Conservation (phyloP, 2,888 invertebrate genomes). For the Lithophane leautieri region DNA sequence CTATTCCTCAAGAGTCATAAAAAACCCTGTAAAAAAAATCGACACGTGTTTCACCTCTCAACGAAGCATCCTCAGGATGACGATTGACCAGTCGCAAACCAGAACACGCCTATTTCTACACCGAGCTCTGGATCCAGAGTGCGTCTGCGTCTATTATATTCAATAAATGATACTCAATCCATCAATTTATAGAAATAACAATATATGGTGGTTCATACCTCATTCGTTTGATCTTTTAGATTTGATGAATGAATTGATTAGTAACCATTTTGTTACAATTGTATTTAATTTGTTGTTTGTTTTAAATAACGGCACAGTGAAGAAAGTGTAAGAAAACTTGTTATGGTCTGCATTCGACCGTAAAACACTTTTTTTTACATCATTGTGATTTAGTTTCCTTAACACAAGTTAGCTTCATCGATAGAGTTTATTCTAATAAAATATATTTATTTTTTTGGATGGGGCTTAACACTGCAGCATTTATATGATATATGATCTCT, state of each 20-base stretch:
- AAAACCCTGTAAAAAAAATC: no score
- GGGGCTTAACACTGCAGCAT: not conserved
- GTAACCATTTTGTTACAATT: not conserved
- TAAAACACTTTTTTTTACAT: not conserved
- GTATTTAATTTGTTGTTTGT: not conserved
- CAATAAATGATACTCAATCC: not conserved
- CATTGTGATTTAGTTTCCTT: not conserved
- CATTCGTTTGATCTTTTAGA: not conserved
- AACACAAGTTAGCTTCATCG: not conserved
- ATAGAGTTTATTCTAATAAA: not conserved
- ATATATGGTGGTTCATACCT: not conserved
- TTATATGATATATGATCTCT: no score
- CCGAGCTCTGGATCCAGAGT: no score
- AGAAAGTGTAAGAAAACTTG: not conserved
- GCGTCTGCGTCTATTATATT: no score
- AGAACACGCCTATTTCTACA: no score
- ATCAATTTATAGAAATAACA: not conserved
- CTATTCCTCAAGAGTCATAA: no score
- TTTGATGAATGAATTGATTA: constrained; percentile 6
- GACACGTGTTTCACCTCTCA: no score
- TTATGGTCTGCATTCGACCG: not conserved
- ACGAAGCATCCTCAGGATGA: no score
- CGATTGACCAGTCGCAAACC: no score
- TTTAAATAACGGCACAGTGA: not conserved
- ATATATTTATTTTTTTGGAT: not conserved